phyloP scores from a whole-genome alignment of 1,140 invertebrate genomes.

The Geopemphigus sp. region DNA sequence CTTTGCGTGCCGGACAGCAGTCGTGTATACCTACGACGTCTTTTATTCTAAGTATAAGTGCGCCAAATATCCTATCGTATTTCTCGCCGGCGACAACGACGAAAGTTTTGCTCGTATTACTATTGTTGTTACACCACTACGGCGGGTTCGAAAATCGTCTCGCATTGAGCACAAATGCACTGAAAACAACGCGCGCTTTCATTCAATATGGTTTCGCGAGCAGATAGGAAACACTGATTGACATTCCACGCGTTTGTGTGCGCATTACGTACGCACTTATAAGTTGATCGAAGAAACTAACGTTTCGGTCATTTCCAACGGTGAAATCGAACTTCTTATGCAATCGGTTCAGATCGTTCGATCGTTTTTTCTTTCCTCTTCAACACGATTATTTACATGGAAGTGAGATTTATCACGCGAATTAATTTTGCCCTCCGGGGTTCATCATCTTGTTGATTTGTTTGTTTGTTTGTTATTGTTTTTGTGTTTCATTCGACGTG shows the following conservation, averaged over 20 bases:
- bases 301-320: background rate
- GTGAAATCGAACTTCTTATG: slow-evolving; percentile 4
- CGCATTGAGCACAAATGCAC: background rate
- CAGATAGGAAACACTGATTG: too few species aligned
- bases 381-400: background rate
- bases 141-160: background rate
- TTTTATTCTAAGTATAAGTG: too few species aligned
- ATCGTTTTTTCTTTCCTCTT: background rate
- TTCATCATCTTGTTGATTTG: background rate
- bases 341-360: background rate
- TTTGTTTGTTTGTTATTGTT: background rate
- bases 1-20: background rate
- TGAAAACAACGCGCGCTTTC: too few species aligned
- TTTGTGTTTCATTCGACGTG: background rate
- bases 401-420: background rate
- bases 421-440: slow-evolving; percentile 12
- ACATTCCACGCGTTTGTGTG: too few species aligned
- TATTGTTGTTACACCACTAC: background rate
- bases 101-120: background rate
- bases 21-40: too few species aligned
- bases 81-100: background rate
- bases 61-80: too few species aligned
- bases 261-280: too few species aligned
- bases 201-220: too few species aligned
- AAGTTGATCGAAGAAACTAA: too few species aligned